A percentile compares a stretch with the other conserved stretches of the same genome.
These are phyloP conservation scores for Otis tarda DNA, from an alignment of 2,113 vertebrate species.

Conservation along the genomic window DNA sequence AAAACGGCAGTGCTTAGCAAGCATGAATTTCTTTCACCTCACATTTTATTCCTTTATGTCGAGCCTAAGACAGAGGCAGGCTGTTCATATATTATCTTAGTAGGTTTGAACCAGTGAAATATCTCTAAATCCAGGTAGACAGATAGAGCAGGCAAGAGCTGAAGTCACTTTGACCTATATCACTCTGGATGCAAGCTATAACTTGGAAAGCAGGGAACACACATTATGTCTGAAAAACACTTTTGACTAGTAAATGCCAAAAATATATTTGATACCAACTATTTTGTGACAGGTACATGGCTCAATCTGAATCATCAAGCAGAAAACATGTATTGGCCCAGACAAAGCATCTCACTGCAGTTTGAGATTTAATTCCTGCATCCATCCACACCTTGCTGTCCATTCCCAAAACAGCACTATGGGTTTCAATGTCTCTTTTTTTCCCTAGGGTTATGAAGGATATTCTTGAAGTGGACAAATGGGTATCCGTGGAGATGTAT, in stretches of 20 bases:
- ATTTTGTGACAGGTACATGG: not conserved
- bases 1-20: not conserved
- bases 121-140: not conserved
- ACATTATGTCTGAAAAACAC: not conserved
- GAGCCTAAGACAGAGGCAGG: not conserved
- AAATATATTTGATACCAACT: not conserved
- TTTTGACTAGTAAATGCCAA: not conserved
- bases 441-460: not conserved
- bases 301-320: not conserved
- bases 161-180: not conserved
- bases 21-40: not conserved
- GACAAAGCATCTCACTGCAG: not conserved
- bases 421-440: not conserved
- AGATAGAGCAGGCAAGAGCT: not conserved
- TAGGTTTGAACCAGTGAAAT: not conserved
- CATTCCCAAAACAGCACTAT: not conserved
- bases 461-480: not conserved
- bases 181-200: not conserved
- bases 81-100: not conserved
- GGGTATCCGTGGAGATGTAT: not conserved
- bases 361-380: not conserved
- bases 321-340: not conserved
- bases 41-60: not conserved
- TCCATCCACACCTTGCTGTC: not conserved
- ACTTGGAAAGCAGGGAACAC: not conserved